These are phyloP conservation scores for Aspiorhynchus laticeps DNA, from an alignment of 2,113 vertebrate species.

Conservation along the genomic window DNA sequence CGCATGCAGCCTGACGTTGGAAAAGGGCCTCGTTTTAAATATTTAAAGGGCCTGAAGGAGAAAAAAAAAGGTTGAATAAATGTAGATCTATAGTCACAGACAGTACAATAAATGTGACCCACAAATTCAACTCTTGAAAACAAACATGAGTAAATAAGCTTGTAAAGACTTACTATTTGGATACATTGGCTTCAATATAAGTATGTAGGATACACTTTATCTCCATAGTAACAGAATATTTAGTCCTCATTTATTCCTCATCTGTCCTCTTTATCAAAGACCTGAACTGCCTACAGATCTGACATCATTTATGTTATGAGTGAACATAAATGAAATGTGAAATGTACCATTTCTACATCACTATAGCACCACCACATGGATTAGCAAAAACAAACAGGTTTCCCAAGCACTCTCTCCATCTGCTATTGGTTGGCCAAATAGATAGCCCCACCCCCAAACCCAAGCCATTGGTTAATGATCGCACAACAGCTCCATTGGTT, in stretches of 20 bases:
- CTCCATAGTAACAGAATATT: background rate
- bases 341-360: too few species aligned
- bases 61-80: background rate
- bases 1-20: slow-evolving; percentile 3
- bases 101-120: background rate
- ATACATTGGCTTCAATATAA: background rate
- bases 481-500: background rate
- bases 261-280: background rate
- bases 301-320: background rate
- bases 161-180: background rate
- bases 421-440: background rate
- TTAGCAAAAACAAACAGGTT: background rate
- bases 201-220: background rate
- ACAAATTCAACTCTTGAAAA: background rate
- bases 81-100: background rate
- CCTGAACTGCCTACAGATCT: background rate
- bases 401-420: background rate
- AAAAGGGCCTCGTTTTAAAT: slow-evolving; percentile 46
- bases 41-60: slow-evolving; percentile 10
- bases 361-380: background rate
- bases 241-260: background rate
- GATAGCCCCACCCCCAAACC: background rate
- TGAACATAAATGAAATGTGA: background rate
- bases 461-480: background rate
- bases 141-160: background rate